Conservation (phyloP, 2,797 vertebrate species). For the Podargus strigoides region DNA sequence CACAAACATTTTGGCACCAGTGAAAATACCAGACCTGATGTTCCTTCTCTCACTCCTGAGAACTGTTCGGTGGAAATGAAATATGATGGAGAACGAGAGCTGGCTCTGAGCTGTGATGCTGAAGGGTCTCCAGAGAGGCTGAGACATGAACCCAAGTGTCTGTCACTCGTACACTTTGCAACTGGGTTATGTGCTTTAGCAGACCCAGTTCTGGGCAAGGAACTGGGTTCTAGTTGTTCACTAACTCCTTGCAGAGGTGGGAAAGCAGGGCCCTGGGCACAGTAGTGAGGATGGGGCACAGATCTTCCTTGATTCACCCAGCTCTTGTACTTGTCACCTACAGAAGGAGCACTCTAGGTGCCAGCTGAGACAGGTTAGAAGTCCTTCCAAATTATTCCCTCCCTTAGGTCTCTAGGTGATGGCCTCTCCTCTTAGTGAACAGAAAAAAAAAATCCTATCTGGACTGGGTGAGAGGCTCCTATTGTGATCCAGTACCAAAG, state of each 20-base stretch:
- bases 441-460: not conserved
- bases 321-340: not conserved
- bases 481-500: not conserved
- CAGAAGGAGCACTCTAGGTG: not conserved
- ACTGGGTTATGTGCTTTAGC: not conserved
- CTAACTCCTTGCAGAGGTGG: not conserved
- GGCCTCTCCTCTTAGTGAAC: not conserved
- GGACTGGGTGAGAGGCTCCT: not conserved
- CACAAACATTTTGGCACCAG: not conserved
- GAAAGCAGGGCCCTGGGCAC: not conserved
- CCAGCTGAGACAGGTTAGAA: not conserved
- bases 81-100: not conserved
- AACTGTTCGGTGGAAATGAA: too few relatives aligned
- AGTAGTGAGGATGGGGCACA: not conserved
- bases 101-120: not conserved
- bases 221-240: not conserved
- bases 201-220: not conserved
- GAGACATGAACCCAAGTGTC: not conserved
- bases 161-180: rapidly evolving
- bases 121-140: not conserved
- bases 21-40: not conserved
- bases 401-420: not conserved
- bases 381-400: not conserved
- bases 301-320: not conserved
- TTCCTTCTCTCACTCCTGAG: not conserved